Evolutionary conservation across 2,888 invertebrate genomes (phyloP).

Genomic region (Synergus umbraculus): DNA sequence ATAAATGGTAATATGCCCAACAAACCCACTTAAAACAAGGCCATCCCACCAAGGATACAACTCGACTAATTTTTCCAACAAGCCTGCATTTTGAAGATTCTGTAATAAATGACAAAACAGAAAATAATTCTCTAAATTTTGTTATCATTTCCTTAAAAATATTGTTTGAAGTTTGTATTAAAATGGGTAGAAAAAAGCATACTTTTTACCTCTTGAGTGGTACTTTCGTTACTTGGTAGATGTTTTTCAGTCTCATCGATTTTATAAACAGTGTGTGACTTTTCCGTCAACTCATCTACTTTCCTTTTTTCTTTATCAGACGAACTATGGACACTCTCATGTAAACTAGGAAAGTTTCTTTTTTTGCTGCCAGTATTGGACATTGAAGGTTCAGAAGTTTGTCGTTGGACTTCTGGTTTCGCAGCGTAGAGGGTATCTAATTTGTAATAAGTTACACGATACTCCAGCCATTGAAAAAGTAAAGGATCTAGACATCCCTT

Average conservation of each 20-base stretch:
- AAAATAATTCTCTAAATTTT: neutral
- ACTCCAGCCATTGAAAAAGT: constrained; percentile 83
- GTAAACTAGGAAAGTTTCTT: constrained; percentile 71
- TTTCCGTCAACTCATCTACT: constrained; percentile 61
- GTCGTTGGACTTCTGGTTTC: constrained; percentile 58
- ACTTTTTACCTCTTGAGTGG: constrained; percentile 60
- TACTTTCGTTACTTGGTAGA: constrained; percentile 55
- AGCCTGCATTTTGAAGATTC: constrained; percentile 66
- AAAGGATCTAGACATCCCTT: constrained; percentile 82
- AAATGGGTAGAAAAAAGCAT: constrained; percentile 23
- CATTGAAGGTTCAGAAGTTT: constrained; percentile 64
- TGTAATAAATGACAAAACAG: constrained; percentile 43
- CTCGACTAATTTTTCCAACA: constrained; percentile 72
- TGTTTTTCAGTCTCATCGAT: constrained; percentile 61
- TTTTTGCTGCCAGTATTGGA: constrained; percentile 69
- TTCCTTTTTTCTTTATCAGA: constrained; percentile 73
- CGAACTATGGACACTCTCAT: constrained; percentile 75
- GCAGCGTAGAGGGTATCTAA: constrained; percentile 57
- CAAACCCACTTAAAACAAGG: constrained; percentile 79
- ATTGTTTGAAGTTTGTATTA: neutral
- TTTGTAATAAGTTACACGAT: constrained; percentile 75
- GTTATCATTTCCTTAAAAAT: neutral
- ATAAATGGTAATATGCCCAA: constrained; percentile 82
- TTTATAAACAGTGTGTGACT: constrained; percentile 61
- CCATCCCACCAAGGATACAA: constrained; percentile 80